Percentiles rank a stretch among this genome's conserved stretches.
Conservation (phyloP, 1,140 invertebrate species). For the Drosophila subpulchrella region DNA sequence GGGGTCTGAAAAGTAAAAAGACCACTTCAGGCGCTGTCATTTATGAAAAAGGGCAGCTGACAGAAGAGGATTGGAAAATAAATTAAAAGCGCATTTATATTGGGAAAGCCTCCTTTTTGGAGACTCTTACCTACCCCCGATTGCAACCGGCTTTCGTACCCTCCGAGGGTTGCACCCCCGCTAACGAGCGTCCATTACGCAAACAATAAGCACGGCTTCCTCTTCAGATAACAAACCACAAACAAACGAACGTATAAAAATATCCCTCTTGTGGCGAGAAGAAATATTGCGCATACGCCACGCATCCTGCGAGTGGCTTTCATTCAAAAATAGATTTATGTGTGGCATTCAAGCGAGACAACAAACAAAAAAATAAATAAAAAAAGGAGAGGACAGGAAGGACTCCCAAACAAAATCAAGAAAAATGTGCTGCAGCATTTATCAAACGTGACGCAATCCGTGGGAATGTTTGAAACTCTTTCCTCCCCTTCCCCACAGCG, state of each 20-base stretch:
- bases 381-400: constrained; percentile 6
- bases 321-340: constrained; percentile 84
- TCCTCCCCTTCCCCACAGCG: neutral
- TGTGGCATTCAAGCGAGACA: constrained; percentile 71
- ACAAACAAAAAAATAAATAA: constrained; percentile 41
- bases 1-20: neutral
- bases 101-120: constrained; percentile 47
- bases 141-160: constrained; percentile 4
- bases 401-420: constrained; percentile 61
- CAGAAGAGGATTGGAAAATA: constrained; percentile 34
- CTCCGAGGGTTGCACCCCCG: constrained; percentile 23
- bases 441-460: constrained; percentile 76
- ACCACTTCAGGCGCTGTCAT: constrained; percentile 16
- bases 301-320: constrained; percentile 57
- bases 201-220: constrained; percentile 77
- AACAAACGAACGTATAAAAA: constrained; percentile 41
- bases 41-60: constrained; percentile 34
- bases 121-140: neutral
- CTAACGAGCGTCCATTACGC: constrained; percentile 84
- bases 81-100: constrained; percentile 83
- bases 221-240: constrained; percentile 66
- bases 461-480: constrained; percentile 42
- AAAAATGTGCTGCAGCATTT: constrained; percentile 77
- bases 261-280: constrained; percentile 18
- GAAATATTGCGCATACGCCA: constrained; percentile 75